These are phyloP conservation scores for Troides helena DNA, from an alignment of 2,888 invertebrate genomes.

Conservation along the genomic window DNA sequence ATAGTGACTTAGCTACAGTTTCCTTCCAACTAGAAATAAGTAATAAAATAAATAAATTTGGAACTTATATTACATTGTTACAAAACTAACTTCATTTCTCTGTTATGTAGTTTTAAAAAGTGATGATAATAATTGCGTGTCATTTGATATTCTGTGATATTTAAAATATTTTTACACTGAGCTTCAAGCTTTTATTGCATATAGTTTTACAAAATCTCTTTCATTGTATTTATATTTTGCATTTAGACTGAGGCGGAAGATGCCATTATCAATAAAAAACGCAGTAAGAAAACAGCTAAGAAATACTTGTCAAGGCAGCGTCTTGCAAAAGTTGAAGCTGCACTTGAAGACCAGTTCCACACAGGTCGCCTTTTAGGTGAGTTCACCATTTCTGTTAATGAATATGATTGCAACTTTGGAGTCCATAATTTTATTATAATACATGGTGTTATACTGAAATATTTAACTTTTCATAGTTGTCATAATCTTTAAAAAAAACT, in stretches of 20 bases:
- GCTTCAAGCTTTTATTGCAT: not conserved
- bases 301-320: conserved; percentile 97
- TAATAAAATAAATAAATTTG: no score
- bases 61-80: not conserved
- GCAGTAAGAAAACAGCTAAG: conserved; percentile 94
- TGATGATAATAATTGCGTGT: conserved; percentile 80
- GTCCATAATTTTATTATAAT: not conserved
- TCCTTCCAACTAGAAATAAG: no score
- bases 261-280: conserved; percentile 94
- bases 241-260: conserved; percentile 95
- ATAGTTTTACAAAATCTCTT: not conserved
- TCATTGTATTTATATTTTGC: conserved; percentile 2
- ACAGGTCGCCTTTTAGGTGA: conserved; percentile 96
- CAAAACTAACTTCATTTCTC: not conserved
- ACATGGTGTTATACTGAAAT: not conserved
- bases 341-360: conserved; percentile 97
- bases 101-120: not conserved
- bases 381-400: conserved; percentile 37
- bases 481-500: not conserved
- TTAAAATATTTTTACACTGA: conserved; percentile 6
- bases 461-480: not conserved
- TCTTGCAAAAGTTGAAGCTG: conserved; percentile 95
- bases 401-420: not conserved
- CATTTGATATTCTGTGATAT: conserved; percentile 67
- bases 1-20: no score